These are phyloP conservation scores for Microcebus tavaratra DNA, from an alignment of 2,113 vertebrate species.

Conservation along the genomic window DNA sequence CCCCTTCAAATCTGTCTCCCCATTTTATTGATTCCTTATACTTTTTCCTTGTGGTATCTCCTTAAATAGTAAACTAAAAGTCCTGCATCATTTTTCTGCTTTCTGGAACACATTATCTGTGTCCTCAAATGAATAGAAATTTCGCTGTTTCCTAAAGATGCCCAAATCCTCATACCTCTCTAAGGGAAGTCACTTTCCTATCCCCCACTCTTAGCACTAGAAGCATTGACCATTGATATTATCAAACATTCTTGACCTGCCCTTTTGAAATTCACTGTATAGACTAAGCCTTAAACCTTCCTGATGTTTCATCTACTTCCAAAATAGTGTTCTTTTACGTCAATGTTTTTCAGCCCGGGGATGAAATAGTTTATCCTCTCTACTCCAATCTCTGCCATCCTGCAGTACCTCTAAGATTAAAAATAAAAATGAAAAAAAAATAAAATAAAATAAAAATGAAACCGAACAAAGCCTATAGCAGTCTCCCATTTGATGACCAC, in stretches of 20 bases:
- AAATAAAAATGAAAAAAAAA: neutral
- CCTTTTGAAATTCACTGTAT: neutral
- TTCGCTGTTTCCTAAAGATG: neutral
- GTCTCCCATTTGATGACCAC: neutral
- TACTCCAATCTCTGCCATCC: neutral
- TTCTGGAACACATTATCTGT: neutral
- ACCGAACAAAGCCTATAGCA: neutral
- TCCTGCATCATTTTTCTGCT: neutral
- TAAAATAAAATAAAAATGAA: neutral
- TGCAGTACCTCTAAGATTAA: neutral
- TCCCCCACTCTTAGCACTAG: fast-evolving
- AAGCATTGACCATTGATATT: neutral
- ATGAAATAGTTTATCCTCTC: neutral
- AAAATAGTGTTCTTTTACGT: neutral
- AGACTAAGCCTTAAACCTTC: neutral
- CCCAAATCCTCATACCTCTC: neutral
- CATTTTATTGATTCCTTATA: neutral
- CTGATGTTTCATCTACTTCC: neutral
- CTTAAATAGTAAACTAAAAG: neutral
- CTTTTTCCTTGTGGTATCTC: neutral
- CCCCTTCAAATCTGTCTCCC: neutral
- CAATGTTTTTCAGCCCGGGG: neutral
- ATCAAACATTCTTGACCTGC: neutral
- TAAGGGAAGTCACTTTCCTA: neutral
- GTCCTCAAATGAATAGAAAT: neutral